These are phyloP conservation scores for Geopemphigus sp. DNA, from an alignment of 1,140 invertebrate genomes.

Conservation along the genomic window DNA sequence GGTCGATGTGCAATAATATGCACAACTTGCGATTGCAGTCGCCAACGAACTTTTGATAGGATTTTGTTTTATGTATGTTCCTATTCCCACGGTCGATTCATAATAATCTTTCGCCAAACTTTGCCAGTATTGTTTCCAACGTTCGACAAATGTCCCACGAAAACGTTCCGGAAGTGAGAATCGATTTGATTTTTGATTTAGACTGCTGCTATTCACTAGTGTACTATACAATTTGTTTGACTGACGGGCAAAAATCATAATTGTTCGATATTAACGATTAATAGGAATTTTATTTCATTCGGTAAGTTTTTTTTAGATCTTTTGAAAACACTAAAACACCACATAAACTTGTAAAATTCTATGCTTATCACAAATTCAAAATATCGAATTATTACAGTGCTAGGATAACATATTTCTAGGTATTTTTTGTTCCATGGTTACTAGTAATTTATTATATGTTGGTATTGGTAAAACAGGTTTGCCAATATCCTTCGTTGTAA, in stretches of 20 bases:
- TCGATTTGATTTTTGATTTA: constrained; percentile 1
- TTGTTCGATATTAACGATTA: too few species aligned
- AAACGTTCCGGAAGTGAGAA: constrained; percentile 52
- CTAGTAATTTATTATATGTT: too few species aligned
- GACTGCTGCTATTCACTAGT: neutral
- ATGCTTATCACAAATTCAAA: too few species aligned
- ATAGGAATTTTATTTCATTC: too few species aligned
- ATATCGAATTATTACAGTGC: too few species aligned
- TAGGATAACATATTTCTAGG: too few species aligned
- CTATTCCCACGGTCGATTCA: constrained; percentile 61
- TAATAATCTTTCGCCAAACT: constrained; percentile 63
- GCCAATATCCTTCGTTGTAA: too few species aligned
- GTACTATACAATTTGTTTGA: neutral
- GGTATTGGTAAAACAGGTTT: too few species aligned
- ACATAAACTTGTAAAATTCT: too few species aligned
- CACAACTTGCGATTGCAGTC: constrained; percentile 44
- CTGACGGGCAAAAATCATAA: neutral
- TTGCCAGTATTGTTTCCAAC: constrained; percentile 66
- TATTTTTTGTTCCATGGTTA: neutral
- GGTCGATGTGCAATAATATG: constrained; percentile 57
- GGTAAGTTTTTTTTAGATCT: too few species aligned
- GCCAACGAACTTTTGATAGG: constrained; percentile 60
- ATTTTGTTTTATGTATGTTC: constrained; percentile 61
- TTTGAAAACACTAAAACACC: too few species aligned
- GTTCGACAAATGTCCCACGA: constrained; percentile 65